Evolutionary conservation across 2,797 vertebrate genomes (phyloP), one percentile per base, ranked within the genome.

Genomic region (Heliangelus exortis): DNA sequence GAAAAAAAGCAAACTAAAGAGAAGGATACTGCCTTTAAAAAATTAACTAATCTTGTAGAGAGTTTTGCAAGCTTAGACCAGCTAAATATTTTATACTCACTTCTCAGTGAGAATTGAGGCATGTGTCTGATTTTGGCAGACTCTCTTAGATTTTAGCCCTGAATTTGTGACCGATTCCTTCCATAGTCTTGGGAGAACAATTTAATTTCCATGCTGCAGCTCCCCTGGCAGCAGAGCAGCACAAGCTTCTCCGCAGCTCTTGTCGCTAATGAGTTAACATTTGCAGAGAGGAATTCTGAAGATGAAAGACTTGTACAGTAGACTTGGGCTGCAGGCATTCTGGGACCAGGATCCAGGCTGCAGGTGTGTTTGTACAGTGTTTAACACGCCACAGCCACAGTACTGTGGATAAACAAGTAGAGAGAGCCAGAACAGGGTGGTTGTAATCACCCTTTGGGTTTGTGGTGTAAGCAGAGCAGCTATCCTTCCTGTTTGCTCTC

Each of bases 281-380:
- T 63, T 72, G 22, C 33, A 54, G 66, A 74, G 69, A 59, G 39
- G 86, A 81, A 59, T 69, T 69, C 69, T 76, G 63, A 67, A 82
- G 69, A 33, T 76, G 17, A 92, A 88, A 84, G 71, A 15, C 54
- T 59, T 39, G 57, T 36, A 15, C 12, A 19, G 75, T 58, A 67
- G 62, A 22, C 16, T 74, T 43, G 55, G 65, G 18, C 58, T 92
- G 55, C 62, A 25, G 28, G 66, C 71, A 39, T 68, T 67, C 29
- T 73, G 59, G 71, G 80, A 78, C 41, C 50, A 69, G 83, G 55
- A 79, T 96, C 28, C 1, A 1, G 76, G 33, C 50, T 91, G 73
- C 91, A 95, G 91, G 79, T 95, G 91, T 96, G 63, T 94, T 96
- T 92, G 82, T 79, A 86, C 55, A 92, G 79, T 75, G 36, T 23